phyloP scores from a whole-genome alignment of 2,113 vertebrate species.

The Archocentrus centrarchus region DNA sequence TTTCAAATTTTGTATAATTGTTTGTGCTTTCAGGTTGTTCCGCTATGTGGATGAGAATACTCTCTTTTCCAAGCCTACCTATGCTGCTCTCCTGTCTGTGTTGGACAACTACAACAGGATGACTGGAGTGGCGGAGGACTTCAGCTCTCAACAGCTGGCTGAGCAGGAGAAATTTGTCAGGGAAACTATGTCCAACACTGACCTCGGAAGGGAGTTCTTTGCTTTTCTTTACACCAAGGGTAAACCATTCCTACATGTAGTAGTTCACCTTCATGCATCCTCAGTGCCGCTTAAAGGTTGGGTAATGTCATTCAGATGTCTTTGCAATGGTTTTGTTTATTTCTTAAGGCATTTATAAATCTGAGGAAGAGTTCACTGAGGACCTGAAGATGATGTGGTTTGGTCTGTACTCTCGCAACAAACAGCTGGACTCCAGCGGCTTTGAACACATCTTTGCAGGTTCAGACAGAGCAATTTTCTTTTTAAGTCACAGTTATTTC shows the following conservation, averaged over 20 bases:
- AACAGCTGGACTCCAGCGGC: conserved; percentile 88
- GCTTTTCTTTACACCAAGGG: conserved; percentile 86
- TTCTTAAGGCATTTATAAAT: conserved; percentile 76
- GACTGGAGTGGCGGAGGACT: conserved; percentile 84
- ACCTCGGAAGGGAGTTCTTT: conserved; percentile 87
- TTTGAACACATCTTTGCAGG: conserved; percentile 97
- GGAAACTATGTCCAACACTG: conserved; percentile 86
- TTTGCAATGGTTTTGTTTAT: not conserved
- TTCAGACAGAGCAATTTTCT: conserved; percentile 47
- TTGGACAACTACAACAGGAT: conserved; percentile 90
- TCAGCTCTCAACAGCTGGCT: conserved; percentile 81
- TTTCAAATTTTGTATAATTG: not conserved
- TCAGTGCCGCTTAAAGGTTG: not conserved
- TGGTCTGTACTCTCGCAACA: conserved; percentile 88
- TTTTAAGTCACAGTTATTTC: not conserved
- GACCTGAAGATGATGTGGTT: conserved; percentile 98
- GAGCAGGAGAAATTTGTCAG: conserved; percentile 89
- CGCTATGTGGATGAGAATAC: conserved; percentile 83
- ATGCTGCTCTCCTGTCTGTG: conserved; percentile 84
- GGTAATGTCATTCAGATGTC: not conserved
- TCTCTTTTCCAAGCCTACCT: conserved; percentile 91
- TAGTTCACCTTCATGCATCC: not conserved
- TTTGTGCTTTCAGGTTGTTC: conserved; percentile 83
- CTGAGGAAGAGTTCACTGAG: conserved; percentile 82
- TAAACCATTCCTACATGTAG: conserved; percentile 55